Base-by-base conservation (phyloP, 2,888 invertebrate genomes). In the Cristatella mucedo region DNA sequence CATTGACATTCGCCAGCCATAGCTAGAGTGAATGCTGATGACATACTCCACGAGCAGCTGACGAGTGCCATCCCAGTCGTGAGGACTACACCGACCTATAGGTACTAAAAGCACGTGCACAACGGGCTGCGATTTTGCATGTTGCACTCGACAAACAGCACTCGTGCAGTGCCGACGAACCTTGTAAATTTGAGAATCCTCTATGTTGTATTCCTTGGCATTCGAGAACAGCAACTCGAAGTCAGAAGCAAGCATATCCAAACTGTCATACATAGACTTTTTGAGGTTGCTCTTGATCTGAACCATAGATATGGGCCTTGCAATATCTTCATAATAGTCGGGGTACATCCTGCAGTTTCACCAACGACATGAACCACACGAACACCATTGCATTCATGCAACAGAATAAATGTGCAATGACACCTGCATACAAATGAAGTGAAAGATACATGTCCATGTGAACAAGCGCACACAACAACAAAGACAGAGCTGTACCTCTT, bases 151-250 rank as follows among this genome's bases (percentile, higher is more conserved):
- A n/a, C n/a, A n/a, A n/a, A n/a, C n/a, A n/a, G n/a, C n/a, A n/a
- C n/a, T n/a, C n/a, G n/a, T n/a, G n/a, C n/a, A n/a, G 5, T n/a
- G 6, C 7, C 6, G 18, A 30, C 42, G 60, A 66, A 78, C 80
- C 66, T 82, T 81, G 61, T 82, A 83, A 11, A 84, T 71, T 52
- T 78, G 75, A 30, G 84, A 82, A 29, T 78, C 78, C 36, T 78
- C 75, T 32, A 79, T 70, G 65, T 85, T 86, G 61, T 86, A 87
- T 54, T 79, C 78, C 61, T 82, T 83, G 9, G 95, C 95, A 68
- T 97, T 97, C 59, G 89, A 86, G 64, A 95, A 85, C 79, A 95
- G 86, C 36, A 89, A 76, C 59, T 86, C 87, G 71, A 97, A 75
- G 61, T 97, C 95, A 1, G 80, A 80, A 1, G 87, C 84, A 30